Evolutionary conservation across 2,797 vertebrate species (phyloP), one percentile per base, ranked within the genome.

Genomic region (Cuniculus paca): DNA sequence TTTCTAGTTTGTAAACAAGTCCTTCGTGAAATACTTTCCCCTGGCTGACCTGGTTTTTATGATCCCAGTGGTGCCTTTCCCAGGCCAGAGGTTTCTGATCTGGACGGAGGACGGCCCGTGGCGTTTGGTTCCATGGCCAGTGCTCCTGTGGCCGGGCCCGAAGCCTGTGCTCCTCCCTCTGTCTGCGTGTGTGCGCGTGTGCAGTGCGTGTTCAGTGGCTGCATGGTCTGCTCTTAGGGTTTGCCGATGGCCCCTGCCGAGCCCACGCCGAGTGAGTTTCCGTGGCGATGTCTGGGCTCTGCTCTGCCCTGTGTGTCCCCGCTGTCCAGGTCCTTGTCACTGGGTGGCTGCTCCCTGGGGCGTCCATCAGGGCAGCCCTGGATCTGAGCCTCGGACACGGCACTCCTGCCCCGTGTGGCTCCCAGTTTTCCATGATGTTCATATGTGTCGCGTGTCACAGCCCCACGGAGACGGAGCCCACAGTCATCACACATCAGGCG

Each of bases 401-500:
- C 4, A 6, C 6, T 0, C 3, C 12, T 20, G 16, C 26, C 48
- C 24, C 26, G 14, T 0, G 0, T 31, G 48, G n/a, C 36, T 56
- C 74, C 42, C 3, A 1, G 56, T 9, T 31, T 39, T 28, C 20
- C 0, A 10, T 14, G 6, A 0, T 11, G 26, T 28, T 50, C 17
- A 39, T 2, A 5, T 4, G 13, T 2, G 5, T 6, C 48, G 7
- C 36, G 4, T 2, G 50, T 72, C 36, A 16, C 8, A 48, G 19
- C 56, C 61, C 54, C 14, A 19, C 50, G 4, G 52, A 36, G 28
- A 1, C 2, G 2, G 20, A 63, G 1, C 31, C 65, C 68, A 24
- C 12, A 16, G 31, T 31, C 6, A 0, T 4, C 16, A 3, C 7
- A 45, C 0, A 4, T 61, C 13, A 20, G 42, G 24, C 17, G 6